Base-by-base conservation (phyloP, 2,888 invertebrate genomes). In the Zygaena filipendulae region DNA sequence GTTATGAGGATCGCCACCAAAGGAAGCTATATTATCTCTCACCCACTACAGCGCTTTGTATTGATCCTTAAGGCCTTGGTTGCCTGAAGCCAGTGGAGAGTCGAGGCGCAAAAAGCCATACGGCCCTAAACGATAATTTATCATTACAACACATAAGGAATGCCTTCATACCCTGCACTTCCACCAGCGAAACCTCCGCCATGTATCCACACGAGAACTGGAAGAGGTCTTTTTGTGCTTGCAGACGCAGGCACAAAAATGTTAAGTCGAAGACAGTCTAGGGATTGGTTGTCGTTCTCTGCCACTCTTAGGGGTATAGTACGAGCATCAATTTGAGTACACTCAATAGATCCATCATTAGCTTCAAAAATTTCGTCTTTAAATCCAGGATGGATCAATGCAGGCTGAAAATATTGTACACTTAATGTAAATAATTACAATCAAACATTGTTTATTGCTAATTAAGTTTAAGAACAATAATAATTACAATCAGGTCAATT, bases 181-280 rank as follows among this genome's bases (percentile, higher is more conserved):
- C 77, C 77, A 2, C 33, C 34, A 3, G 32, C 42, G 14, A 71
- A 79, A 4, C 45, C 47, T 20, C 79, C 79, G 9, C 79, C 79
- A 21, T 77, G 75, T 21, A 77, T 59, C 71, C 71, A 79, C 3
- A 74, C 63, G 21, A 77, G 32, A 2, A 79, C 77, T 9, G 79
- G 75, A 16, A 75, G 35, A 3, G 70, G 74, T 32, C 57, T 69
- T 8, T 36, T 45, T 3, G 56, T 47, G 28, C 63, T 64, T 2
- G 79, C 75, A 29, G 41, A 36, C 18, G 49, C 55, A 3, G 77
- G 77, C 3, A 71, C 68, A 34, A 60, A 74, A 1, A 90, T 82
- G 49, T 89, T 90, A 4, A 90, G 49, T 33, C 81, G 83, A 1
- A 90, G 74, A 36, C 89, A 90, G 49, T 86, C 84, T 33, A 84